Evolutionary conservation across 2,113 vertebrate species (phyloP), one percentile per base, ranked within the genome.

Genomic region (Xenotilapia flavipinnis): DNA sequence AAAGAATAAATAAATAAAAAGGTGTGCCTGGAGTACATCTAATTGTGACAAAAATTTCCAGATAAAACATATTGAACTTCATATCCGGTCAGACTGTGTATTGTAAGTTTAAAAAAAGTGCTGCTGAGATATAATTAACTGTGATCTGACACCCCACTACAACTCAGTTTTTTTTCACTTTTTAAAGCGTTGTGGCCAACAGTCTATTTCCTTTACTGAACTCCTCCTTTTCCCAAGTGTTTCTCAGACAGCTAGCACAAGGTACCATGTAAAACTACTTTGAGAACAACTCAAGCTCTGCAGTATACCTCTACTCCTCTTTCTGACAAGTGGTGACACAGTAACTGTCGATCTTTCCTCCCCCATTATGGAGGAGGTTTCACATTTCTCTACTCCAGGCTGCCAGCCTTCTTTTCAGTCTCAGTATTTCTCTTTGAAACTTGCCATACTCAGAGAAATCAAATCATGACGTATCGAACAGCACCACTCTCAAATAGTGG

Each of bases 291-390:
- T 92, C 90, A 51, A 56, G 89, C 87, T 89, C 86, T 77, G 49
- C 88, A 83, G 28, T 84, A 80, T 80, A 87, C 83, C 91, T 90
- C 86, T 85, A 87, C 90, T 93, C 87, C 83, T 91, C 83, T 87
- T 79, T 55, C 91, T 92, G 92, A 94, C 93, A 89, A 93, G 90
- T 85, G 91, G 92, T 92, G 93, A 95, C 95, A 94, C 90, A 83
- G 81, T 92, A 94, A 92, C 94, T 91, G 93, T 95, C 94, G 89
- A 93, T 95, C 94, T 93, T 92, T 91, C 88, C 93, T 91, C 86
- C 87, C 90, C 93, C 90, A 95, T 95, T 95, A 95, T 93, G 89
- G 83, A 86, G 88, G 86, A 90, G 91, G 87, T 91, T 94, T 94
- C 89, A 93, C 94, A 92, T 87, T 80, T 82, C 86, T 86, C 80